A percentile compares a stretch with the other conserved stretches of the same genome.
phyloP scores from a whole-genome alignment of 2,113 vertebrate genomes.

The Eretmochelys imbricata region DNA sequence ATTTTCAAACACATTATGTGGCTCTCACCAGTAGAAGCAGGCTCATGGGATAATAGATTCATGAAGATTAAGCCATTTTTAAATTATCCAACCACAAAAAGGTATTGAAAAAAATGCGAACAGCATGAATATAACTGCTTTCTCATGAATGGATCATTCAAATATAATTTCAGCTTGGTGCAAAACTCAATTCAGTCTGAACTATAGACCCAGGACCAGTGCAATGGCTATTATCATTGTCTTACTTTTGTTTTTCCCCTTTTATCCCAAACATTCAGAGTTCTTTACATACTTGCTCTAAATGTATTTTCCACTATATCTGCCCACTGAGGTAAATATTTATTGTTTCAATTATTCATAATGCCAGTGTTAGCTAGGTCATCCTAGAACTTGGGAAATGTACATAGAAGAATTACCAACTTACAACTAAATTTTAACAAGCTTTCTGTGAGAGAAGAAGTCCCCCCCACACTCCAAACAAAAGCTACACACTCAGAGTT shows the following conservation, averaged over 20 bases:
- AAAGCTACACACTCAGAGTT: background rate
- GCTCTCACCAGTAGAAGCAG: background rate
- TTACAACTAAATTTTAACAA: background rate
- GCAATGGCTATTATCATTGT: background rate
- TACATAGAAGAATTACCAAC: background rate
- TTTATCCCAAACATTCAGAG: background rate
- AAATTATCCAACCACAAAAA: background rate
- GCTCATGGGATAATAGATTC: background rate
- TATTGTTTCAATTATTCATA: background rate
- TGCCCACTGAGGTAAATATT: background rate
- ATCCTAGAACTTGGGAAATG: background rate
- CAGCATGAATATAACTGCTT: background rate
- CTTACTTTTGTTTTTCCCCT: background rate
- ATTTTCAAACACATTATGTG: background rate
- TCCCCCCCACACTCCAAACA: background rate
- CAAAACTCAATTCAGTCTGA: background rate
- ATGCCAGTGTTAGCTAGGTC: background rate
- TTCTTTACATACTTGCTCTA: background rate
- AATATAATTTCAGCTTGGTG: background rate
- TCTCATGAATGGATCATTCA: background rate
- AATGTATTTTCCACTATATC: background rate
- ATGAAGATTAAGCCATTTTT: background rate
- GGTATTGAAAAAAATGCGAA: background rate
- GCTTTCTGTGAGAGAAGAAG: background rate
- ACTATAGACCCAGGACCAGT: background rate